Base-by-base conservation (phyloP, 2,888 invertebrate species). In the Hyalella azteca region DNA sequence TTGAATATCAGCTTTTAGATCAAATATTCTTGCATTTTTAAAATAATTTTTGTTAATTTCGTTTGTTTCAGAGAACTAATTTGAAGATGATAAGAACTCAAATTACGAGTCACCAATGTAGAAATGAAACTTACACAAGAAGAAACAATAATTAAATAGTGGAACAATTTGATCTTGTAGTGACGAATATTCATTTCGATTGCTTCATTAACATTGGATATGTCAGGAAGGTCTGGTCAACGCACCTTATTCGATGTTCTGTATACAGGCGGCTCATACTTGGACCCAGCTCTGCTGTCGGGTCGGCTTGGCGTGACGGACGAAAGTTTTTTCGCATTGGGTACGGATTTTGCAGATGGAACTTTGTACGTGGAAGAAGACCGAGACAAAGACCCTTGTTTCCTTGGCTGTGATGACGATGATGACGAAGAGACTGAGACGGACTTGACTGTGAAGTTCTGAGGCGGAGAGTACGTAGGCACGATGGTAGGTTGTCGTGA, bases 201-300 rank as follows among this genome's bases (percentile, higher is more conserved):
- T n/a, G n/a, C n/a, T n/a, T n/a, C n/a, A n/a, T n/a, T n/a, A n/a
- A n/a, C n/a, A n/a, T n/a, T n/a, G n/a, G n/a, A n/a, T n/a, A n/a
- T n/a, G n/a, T n/a, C n/a, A n/a, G n/a, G n/a, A n/a, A n/a, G n/a
- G n/a, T n/a, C n/a, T n/a, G n/a, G n/a, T n/a, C n/a, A n/a, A n/a
- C 75, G 19, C 3, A 75, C 75, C 75, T 81, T 83, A 22, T 80
- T 81, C 1, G 81, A 81, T 22, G 83, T 83, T 41, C 60, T 78
- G 54, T 83, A 83, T 15, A 83, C 83, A 2, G 83, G 83, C 1
- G 49, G 45, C 29, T 45, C 73, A 39, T 79, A 50, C 32, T 77
- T 50, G 9, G 49, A 50, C 36, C 77, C 50, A 7, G 77, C 50
- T 50, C 77, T 2, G 39, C 49, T 50, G n/a, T n/a, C 50, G 15